Evolutionary conservation across 2,888 invertebrate species (phyloP), one percentile per base, ranked within the genome.

Genomic region (Graphium colonna): DNA sequence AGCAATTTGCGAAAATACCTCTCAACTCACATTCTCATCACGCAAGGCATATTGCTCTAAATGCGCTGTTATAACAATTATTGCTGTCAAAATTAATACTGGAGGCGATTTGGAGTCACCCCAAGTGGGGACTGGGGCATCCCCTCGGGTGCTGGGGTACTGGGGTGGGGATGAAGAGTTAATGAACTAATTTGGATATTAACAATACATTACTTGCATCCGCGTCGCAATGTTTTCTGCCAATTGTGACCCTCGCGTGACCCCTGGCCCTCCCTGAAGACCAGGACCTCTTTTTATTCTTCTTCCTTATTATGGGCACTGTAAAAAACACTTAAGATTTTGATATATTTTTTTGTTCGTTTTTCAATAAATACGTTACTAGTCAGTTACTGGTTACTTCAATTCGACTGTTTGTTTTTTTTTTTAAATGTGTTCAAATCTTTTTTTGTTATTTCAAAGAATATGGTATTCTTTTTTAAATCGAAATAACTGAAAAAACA

Each of bases 101-200:
- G 77, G 73, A 69, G 69, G 69, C 75, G 73, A 75, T 77, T 76
- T 77, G 75, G 76, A 77, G 71, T 74, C 74, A 76, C 77, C 74
- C 69, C 66, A 62, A 73, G 73, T 69, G 77, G 77, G 79, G 79
- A 80, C 77, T 68, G 69, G 51, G 56, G 50, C 48, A 52, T 77
- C 79, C 68, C 65, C 67, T 55, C 48, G 69, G 67, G 69, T 65
- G 59, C 63, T 65, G 60, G 68, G 61, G 60, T 67, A 60, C 63
- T 66, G 62, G 65, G 51, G 51, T 16, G 38, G 56, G 78, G 82
- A 83, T 80, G 86, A 84, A 80, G 81, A 85, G 88, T 87, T 88
- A 88, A 88, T 88, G 83, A 86, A 87, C 83, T 88, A 87, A 88
- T 88, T 82, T 82, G 73, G 86, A 88, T 88, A 89, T 89, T 84